Percentiles rank a stretch among this genome's conserved stretches.
Conservation (phyloP, 2,113 vertebrate genomes). For the Oreamnos americanus region DNA sequence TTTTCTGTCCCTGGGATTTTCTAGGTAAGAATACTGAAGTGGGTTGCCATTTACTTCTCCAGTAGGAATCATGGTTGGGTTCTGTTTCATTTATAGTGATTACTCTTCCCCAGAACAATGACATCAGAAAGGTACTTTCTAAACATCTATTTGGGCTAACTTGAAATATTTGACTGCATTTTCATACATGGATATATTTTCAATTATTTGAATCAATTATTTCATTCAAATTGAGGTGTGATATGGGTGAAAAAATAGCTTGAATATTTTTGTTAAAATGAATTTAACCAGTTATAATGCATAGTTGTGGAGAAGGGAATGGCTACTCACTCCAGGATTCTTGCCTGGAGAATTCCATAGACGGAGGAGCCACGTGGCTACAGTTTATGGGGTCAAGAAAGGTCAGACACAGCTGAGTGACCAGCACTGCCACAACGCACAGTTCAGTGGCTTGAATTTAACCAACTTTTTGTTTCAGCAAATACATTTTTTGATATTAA, state of each 20-base stretch:
- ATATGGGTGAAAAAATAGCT: not conserved
- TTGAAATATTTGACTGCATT: not conserved
- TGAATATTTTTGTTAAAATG: not conserved
- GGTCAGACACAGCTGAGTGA: not conserved
- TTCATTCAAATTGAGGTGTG: not conserved
- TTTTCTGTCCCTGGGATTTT: not conserved
- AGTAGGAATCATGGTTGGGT: not conserved
- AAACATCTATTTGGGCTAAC: not conserved
- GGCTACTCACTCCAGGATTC: not conserved
- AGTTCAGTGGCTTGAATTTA: not conserved
- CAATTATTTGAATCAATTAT: not conserved
- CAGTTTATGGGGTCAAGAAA: not conserved
- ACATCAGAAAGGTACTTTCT: not conserved
- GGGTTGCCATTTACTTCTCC: not conserved
- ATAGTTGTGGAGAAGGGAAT: not conserved
- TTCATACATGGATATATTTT: not conserved
- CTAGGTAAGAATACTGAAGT: not conserved
- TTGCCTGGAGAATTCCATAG: not conserved
- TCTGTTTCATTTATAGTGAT: not conserved
- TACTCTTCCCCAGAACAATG: not conserved
- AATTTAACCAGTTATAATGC: not conserved
- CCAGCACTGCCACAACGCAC: not conserved
- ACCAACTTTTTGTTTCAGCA: not conserved
- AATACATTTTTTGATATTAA: not conserved
- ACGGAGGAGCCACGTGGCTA: not conserved